phyloP scores from a whole-genome alignment of 2,888 invertebrate genomes.

The Drosophila limbata region DNA sequence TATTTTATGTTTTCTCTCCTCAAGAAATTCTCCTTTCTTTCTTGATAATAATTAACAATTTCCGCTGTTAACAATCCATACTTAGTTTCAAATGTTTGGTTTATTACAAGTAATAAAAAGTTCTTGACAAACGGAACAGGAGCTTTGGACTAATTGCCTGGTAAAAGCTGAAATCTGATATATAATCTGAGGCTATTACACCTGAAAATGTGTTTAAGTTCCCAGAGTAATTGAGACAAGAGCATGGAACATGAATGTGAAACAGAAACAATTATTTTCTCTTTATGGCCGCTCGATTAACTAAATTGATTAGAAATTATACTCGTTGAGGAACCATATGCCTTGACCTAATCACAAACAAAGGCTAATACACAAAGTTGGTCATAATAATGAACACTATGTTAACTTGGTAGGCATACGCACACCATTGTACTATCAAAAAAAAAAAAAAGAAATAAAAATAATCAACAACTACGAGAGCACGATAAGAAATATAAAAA shows the following conservation, averaged over 20 bases:
- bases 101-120: not conserved
- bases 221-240: slow-evolving; percentile 63
- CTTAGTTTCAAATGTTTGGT: not conserved
- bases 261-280: slow-evolving; percentile 74
- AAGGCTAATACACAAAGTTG: slow-evolving; percentile 58
- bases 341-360: slow-evolving; percentile 52
- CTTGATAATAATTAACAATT: not conserved
- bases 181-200: slow-evolving; percentile 19
- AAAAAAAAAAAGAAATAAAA: not conserved
- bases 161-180: slow-evolving; percentile 5
- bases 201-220: slow-evolving; percentile 66
- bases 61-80: slow-evolving; percentile 10
- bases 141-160: slow-evolving; percentile 1
- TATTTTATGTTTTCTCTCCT: not conserved
- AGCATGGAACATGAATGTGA: slow-evolving; percentile 63
- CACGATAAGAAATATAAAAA: slow-evolving; percentile 39
- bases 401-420: slow-evolving; percentile 42
- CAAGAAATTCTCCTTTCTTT: not conserved
- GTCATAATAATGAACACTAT: slow-evolving; percentile 20
- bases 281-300: slow-evolving; percentile 65
- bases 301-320: slow-evolving; percentile 78
- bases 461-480: slow-evolving; percentile 18
- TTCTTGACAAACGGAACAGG: slow-evolving; percentile 1
- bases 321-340: slow-evolving; percentile 29
- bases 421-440: slow-evolving; percentile 20